phyloP scores from a whole-genome alignment of 2,888 invertebrate species.

The Baccha elongata region DNA sequence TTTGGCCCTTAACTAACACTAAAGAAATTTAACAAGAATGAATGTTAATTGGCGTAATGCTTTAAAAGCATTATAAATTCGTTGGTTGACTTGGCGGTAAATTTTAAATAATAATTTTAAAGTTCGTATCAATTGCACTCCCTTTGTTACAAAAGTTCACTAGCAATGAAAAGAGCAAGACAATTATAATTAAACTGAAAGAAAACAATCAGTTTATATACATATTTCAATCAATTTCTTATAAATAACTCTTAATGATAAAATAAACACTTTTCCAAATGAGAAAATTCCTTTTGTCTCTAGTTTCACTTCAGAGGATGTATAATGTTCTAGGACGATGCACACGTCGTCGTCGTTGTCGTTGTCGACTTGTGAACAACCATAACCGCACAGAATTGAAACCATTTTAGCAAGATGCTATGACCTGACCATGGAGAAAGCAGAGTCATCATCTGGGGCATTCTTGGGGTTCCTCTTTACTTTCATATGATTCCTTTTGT shows the following conservation, averaged over 20 bases:
- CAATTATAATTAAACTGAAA: too few species aligned
- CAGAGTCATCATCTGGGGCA: constrained; percentile 30
- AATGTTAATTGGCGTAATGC: too few species aligned
- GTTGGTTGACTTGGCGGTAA: too few species aligned
- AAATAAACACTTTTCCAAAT: constrained; percentile 67
- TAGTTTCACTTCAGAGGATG: neutral
- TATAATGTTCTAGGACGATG: constrained; percentile 9
- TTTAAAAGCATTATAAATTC: too few species aligned
- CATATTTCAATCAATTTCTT: constrained; percentile 59
- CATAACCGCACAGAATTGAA: constrained; percentile 39
- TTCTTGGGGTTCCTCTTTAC: neutral
- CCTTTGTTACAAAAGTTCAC: too few species aligned
- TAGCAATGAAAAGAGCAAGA: too few species aligned
- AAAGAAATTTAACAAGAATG: too few species aligned
- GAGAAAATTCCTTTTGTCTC: constrained; percentile 49
- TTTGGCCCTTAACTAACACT: too few species aligned
- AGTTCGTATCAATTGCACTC: too few species aligned
- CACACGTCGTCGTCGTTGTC: neutral
- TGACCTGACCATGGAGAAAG: constrained; percentile 25
- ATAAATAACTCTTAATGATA: constrained; percentile 42
- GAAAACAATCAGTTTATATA: neutral
- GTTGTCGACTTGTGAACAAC: constrained; percentile 1
- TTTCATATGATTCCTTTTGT: neutral
- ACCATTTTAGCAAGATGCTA: constrained; percentile 49
- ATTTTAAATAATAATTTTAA: too few species aligned